phyloP scores from a whole-genome alignment of 2,113 vertebrate species.

The Corythornis cristatus region DNA sequence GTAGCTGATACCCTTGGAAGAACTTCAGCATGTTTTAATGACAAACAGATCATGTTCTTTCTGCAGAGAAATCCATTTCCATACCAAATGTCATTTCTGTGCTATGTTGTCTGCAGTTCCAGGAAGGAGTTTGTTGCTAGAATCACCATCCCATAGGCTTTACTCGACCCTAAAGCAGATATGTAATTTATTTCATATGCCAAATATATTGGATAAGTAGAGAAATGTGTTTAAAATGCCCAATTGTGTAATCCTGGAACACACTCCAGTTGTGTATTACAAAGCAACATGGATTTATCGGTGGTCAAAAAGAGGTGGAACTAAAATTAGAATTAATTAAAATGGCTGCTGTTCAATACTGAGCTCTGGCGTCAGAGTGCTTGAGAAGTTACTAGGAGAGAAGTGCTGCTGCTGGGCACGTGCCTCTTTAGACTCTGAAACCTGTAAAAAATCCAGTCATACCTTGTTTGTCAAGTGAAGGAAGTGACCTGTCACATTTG shows the following conservation, averaged over 20 bases:
- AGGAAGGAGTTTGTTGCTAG: background rate
- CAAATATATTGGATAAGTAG: background rate
- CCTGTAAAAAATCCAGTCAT: too few species aligned
- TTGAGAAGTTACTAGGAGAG: background rate
- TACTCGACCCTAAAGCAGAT: background rate
- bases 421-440: background rate
- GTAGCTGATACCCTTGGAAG: background rate
- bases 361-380: background rate
- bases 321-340: slow-evolving; percentile 68
- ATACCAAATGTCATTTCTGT: background rate
- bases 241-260: background rate
- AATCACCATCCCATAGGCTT: background rate
- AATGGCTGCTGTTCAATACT: background rate
- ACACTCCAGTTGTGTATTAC: background rate
- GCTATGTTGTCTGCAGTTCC: background rate
- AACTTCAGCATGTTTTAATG: background rate
- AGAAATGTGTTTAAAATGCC: background rate
- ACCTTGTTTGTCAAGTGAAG: background rate
- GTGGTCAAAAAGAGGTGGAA: slow-evolving; percentile 39
- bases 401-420: background rate
- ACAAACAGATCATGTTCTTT: background rate
- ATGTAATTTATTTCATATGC: background rate
- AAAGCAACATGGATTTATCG: slow-evolving; percentile 45
- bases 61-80: background rate
- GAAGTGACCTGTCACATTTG: background rate